Evolutionary conservation across 2,113 vertebrate genomes (phyloP).

Genomic region (Lagopus leucura): DNA sequence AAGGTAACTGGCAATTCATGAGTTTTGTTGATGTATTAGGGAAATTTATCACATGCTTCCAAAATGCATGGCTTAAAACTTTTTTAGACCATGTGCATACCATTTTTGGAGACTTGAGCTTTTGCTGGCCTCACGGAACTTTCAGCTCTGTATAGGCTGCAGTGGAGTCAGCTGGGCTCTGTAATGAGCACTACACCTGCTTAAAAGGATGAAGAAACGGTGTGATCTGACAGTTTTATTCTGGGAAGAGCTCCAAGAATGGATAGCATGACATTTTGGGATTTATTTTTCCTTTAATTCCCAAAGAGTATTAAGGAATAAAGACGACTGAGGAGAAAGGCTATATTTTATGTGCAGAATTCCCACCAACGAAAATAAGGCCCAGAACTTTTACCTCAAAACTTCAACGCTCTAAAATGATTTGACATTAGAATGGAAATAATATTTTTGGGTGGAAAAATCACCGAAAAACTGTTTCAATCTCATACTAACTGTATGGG

Average conservation of each 20-base stretch:
- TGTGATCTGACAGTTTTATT: slow-evolving; percentile 8
- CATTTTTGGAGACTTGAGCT: neutral
- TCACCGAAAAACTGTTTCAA: neutral
- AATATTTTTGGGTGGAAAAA: neutral
- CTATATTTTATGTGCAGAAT: neutral
- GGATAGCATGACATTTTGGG: slow-evolving; percentile 1
- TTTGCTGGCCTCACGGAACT: neutral
- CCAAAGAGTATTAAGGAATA: neutral
- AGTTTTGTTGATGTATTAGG: neutral
- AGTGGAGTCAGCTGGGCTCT: neutral
- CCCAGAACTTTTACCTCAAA: neutral
- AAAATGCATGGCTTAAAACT: neutral
- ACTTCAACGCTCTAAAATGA: neutral
- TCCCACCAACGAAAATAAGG: neutral
- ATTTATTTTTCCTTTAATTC: neutral
- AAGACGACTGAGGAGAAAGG: slow-evolving; percentile 13
- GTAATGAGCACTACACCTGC: neutral
- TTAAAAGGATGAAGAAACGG: neutral
- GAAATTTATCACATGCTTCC: neutral
- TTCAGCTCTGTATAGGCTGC: neutral
- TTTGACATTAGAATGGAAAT: neutral
- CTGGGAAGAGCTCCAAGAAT: slow-evolving; percentile 39
- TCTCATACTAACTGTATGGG: neutral
- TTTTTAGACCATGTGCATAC: neutral
- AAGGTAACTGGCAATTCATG: neutral